Evolutionary conservation across 92 coral and sea anemone genomes (phyloP), one percentile per base, ranked within the genome.

Genomic region (Porites evermanni): DNA sequence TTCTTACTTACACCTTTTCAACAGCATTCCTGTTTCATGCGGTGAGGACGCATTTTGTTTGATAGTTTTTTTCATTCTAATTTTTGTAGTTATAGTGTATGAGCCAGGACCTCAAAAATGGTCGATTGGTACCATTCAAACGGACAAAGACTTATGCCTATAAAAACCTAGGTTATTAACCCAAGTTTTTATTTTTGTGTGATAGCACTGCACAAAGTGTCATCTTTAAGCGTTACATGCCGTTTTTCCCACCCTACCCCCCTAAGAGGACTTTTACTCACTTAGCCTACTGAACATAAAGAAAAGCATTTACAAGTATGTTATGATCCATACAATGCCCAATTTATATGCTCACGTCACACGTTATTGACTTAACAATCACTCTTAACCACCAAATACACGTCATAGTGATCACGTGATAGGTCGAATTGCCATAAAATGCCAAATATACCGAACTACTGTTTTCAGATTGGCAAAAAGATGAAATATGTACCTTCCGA

Each of bases 1-100:
- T 96, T 20, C 75, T 88, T 53, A 68, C 91, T 53, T 96, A 96
- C 83, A 73, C 98, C 44, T 21, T 96, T 61, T 81, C 96, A 75
- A 96, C 99, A 44, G 99, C 99, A 6, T 70, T 93, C 75, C 72
- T 89, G 8, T 96, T 96, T 75, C 99, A 96, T 75, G 94, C 90
- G 86, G 99, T 96, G 85, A 91, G 95, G 20, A 9, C 7, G 16
- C 16, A 56, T 56, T 56, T 14, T 56, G 61, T 56, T 3, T 10
- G 12, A 56, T 56, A 11, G 12, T 11, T 12, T 11, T 56, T 10
- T 11, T 56, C 12, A 14, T 8, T 9, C 12, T 8, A 11, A 11
- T 56, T 14, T 56, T 38, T 38, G 2, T 38, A 4, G 47, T 38
- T n/a, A 21, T 53, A 53, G 58, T 75, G 79, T 75, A 75, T 75